A percentile compares a stretch with the other conserved stretches of the same genome.
Evolutionary conservation across 2,797 vertebrate genomes (phyloP).

Genomic region (Aphelocoma californica): DNA sequence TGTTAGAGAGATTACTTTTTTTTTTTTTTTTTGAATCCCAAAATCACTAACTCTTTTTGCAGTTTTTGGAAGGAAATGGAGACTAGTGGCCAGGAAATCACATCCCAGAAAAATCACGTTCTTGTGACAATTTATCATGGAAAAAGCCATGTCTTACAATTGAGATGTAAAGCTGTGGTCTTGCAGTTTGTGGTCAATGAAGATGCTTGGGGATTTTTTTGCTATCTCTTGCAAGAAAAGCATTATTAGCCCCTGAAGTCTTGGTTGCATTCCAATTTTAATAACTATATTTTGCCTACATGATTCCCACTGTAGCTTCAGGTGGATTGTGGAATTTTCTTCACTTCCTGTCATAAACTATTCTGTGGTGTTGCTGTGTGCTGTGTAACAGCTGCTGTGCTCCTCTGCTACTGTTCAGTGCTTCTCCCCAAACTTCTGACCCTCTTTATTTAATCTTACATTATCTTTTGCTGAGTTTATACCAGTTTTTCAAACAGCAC

Average conservation of each 20-base stretch:
- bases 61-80: constrained; percentile 40
- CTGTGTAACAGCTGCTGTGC: constrained; percentile 31
- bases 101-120: constrained; percentile 43
- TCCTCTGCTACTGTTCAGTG: constrained; percentile 33
- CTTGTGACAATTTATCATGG: constrained; percentile 34
- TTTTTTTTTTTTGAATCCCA: background rate
- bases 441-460: constrained; percentile 41
- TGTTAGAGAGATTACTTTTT: background rate
- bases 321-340: constrained; percentile 58
- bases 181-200: constrained; percentile 41
- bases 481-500: background rate
- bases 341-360: constrained; percentile 55
- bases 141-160: background rate
- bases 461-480: constrained; percentile 6
- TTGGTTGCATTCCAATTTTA: constrained; percentile 55
- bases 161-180: constrained; percentile 41
- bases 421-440: constrained; percentile 55
- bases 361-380: background rate
- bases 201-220: constrained; percentile 45
- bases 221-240: constrained; percentile 37
- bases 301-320: constrained; percentile 55
- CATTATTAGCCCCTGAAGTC: constrained; percentile 60
- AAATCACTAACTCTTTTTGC: background rate
- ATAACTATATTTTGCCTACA: constrained; percentile 59
- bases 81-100: constrained; percentile 40